phyloP scores from a whole-genome alignment of 2,888 invertebrate species.

The Euclidia mi region DNA sequence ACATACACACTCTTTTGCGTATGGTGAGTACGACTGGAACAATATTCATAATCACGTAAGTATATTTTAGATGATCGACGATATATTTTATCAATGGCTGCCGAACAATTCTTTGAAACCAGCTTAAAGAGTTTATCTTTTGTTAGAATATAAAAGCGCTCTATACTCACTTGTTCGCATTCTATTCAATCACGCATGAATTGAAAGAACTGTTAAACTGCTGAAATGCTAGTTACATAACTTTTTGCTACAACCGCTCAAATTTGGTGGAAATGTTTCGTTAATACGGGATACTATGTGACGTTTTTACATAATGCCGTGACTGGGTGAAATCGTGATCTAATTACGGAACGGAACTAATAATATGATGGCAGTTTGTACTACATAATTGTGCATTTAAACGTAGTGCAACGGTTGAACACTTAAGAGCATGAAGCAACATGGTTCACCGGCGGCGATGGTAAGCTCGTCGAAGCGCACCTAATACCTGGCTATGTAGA shows the following conservation, averaged over 20 bases:
- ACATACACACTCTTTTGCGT: not conserved
- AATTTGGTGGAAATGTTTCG: constrained; percentile 59
- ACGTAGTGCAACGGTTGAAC: not conserved
- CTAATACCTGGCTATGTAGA: constrained; percentile 31
- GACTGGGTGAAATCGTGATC: constrained; percentile 23
- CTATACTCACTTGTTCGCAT: constrained; percentile 42
- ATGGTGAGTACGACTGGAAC: not conserved
- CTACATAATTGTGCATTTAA: not conserved
- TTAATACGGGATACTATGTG: constrained; percentile 56
- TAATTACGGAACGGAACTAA: constrained; percentile 5
- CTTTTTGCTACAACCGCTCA: constrained; percentile 67
- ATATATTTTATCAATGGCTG: not conserved
- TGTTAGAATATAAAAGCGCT: not conserved
- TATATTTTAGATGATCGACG: not conserved
- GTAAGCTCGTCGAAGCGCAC: constrained; percentile 24
- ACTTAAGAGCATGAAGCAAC: not conserved
- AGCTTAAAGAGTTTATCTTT: no score
- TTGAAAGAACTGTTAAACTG: constrained; percentile 62
- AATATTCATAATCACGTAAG: not conserved
- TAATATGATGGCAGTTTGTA: not conserved
- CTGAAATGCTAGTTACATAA: constrained; percentile 75
- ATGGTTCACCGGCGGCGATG: not conserved
- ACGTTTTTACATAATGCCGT: constrained; percentile 37
- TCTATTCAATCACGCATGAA: constrained; percentile 63
- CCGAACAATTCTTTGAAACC: no score